Conservation (phyloP, 2,797 vertebrate genomes). For the Danio albolineatus region DNA sequence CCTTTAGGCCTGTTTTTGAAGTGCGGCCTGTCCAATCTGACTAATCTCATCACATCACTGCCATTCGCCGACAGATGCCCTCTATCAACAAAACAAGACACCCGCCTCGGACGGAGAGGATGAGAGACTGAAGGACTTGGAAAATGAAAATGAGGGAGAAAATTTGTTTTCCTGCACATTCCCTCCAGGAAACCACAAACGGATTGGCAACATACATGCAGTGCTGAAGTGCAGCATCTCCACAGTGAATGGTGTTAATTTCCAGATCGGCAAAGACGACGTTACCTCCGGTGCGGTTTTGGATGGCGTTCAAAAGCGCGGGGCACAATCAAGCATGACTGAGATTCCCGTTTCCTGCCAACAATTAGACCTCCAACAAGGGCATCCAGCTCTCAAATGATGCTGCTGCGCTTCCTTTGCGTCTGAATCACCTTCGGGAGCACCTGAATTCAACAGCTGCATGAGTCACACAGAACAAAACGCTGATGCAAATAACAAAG, state of each 20-base stretch:
- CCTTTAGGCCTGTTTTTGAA: slow-evolving; percentile 66
- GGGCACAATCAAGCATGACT: slow-evolving; percentile 7
- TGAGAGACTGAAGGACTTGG: slow-evolving; percentile 21
- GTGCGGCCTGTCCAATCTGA: slow-evolving; percentile 68
- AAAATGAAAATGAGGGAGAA: slow-evolving; percentile 5
- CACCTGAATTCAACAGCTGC: slow-evolving; percentile 30
- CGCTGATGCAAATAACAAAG: not conserved
- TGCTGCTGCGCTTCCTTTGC: slow-evolving; percentile 1
- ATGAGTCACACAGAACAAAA: slow-evolving; percentile 40
- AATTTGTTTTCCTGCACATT: not conserved
- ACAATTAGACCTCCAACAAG: slow-evolving; percentile 45
- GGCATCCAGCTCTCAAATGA: slow-evolving; percentile 29
- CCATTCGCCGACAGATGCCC: slow-evolving; percentile 69
- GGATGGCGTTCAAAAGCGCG: slow-evolving; percentile 42
- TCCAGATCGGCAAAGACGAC: slow-evolving; percentile 15
- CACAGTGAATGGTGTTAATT: slow-evolving; percentile 11
- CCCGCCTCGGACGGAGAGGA: slow-evolving; percentile 8
- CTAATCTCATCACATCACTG: slow-evolving; percentile 69
- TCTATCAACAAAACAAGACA: slow-evolving; percentile 61
- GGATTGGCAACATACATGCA: not conserved
- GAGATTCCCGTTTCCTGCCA: slow-evolving; percentile 18
- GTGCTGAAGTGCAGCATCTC: not conserved
- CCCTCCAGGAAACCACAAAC: not conserved
- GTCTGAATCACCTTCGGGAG: slow-evolving; percentile 14
- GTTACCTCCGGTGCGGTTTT: slow-evolving; percentile 38